These are phyloP conservation scores for Reinhardtius hippoglossoides DNA, from an alignment of 2,113 vertebrate species.

Conservation along the genomic window DNA sequence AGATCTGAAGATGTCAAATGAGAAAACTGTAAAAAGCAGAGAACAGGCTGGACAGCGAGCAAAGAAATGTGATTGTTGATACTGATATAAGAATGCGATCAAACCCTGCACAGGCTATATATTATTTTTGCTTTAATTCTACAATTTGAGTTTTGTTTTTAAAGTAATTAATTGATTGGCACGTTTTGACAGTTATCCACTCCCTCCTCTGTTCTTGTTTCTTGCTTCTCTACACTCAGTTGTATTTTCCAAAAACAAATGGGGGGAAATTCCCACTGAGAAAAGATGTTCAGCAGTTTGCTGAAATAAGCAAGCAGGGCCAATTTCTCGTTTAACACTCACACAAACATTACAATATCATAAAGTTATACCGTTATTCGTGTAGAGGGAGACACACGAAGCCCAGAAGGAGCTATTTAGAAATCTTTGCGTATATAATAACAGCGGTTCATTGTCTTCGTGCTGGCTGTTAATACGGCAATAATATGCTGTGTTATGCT, in stretches of 20 bases:
- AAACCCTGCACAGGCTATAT: not conserved
- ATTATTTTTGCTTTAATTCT: no score
- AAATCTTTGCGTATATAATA: conserved; percentile 20
- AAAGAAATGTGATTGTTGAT: not conserved
- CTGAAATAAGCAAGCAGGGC: conserved; percentile 2
- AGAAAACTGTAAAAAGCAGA: not conserved
- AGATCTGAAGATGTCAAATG: conserved; percentile 2
- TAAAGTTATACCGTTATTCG: not conserved
- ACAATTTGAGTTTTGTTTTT: not conserved
- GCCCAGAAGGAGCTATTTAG: conserved; percentile 23
- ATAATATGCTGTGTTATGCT: conserved; percentile 28
- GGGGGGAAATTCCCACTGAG: not conserved
- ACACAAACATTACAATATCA: conserved; percentile 29
- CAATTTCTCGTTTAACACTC: conserved; percentile 17
- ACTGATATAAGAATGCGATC: conserved; percentile 5
- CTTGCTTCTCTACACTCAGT: not conserved
- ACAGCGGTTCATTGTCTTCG: conserved; percentile 29
- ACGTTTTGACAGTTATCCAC: not conserved
- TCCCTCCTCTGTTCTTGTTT: not conserved
- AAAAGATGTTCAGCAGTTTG: not conserved
- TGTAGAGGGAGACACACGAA: conserved; percentile 6
- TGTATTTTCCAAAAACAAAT: not conserved
- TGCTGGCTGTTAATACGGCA: conserved; percentile 23
- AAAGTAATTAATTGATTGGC: not conserved
- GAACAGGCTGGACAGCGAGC: no score